Base-by-base conservation (phyloP, 2,888 invertebrate species). In the Drosophila paramelanica region DNA sequence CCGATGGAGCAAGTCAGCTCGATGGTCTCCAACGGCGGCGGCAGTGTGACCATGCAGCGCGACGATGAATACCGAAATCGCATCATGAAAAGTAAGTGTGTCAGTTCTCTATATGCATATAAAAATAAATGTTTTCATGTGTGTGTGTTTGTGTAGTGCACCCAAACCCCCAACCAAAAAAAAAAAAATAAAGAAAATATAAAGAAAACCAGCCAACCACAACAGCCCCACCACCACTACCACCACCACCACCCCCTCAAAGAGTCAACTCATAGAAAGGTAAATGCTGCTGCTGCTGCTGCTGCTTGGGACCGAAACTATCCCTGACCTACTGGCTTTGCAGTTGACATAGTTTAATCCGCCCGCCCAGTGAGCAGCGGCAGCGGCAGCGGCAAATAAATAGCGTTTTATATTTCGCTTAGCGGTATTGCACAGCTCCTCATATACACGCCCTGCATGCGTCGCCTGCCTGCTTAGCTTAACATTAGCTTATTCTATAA, bases 1-100 rank as follows among this genome's bases (percentile, higher is more conserved):
- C 92, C 92, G 68, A 92, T 92, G 92, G 92, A 92, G 81, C 91
- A 92, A 88, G 89, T 91, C 52, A 92, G 92, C 88, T 92, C 91
- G 69, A 90, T 91, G 84, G 91, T 91, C 61, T 92, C 92, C 66
- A 91, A 91, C 71, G 92, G 92, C 17, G 92, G 91, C 45, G 92
- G 92, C 66, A 91, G 92, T 61, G 90, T 91, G 17, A 90, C 92
- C 70, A 90, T 92, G 85, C 91, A 91, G 73, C 91, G 91, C 64
- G 92, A 92, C 71, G 92, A 92, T 83, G 92, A 92, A 68, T 92
- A 92, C 81, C 85, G 92, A 59, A 91, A 90, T 87, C 91, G 92
- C 67, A 92, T 92, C 70, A 85, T 92, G 85, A 91, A 91, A 85
- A 91, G 92, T 92, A 90, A 91, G 91, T 90, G 77, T 89, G 88